A percentile compares a stretch with the other conserved stretches of the same genome.
Conservation (phyloP, 2,888 invertebrate species). For the Erebia aethiops region DNA sequence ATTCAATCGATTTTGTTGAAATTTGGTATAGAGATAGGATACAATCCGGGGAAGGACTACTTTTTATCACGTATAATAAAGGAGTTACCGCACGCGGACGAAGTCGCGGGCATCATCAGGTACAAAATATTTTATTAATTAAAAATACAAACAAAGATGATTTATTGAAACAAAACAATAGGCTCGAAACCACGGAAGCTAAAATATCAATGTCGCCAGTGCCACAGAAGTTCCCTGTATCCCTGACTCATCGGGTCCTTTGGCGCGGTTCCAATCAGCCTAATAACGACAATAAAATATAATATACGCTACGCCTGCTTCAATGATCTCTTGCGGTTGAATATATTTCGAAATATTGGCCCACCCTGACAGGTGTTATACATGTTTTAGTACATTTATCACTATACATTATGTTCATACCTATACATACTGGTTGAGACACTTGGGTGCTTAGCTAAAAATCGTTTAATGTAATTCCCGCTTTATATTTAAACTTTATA, state of each 20-base stretch:
- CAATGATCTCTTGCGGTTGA: slow-evolving; percentile 33
- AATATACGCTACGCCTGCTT: slow-evolving; percentile 24
- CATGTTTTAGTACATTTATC: not conserved
- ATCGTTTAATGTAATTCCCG: not conserved
- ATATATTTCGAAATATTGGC: slow-evolving; percentile 20
- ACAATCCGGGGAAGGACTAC: too few species aligned
- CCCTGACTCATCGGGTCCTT: slow-evolving; percentile 46
- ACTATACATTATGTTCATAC: not conserved
- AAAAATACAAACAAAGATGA: slow-evolving; percentile 11
- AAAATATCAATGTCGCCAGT: slow-evolving; percentile 32
- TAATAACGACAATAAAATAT: slow-evolving; percentile 33
- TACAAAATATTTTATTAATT: too few species aligned
- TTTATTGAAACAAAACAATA: slow-evolving; percentile 22
- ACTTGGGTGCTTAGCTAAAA: not conserved
- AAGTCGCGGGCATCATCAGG: too few species aligned
- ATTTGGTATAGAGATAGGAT: too few species aligned
- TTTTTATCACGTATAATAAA: too few species aligned
- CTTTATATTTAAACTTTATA: too few species aligned
- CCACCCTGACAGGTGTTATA: not conserved
- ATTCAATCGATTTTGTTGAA: too few species aligned
- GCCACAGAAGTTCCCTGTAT: slow-evolving; percentile 32
- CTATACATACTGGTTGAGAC: too few species aligned
- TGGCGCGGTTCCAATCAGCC: slow-evolving; percentile 43
- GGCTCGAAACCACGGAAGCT: slow-evolving; percentile 27
- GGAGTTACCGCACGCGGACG: too few species aligned